Base-by-base conservation (phyloP, 2,797 vertebrate species). In the Chanos chanos region DNA sequence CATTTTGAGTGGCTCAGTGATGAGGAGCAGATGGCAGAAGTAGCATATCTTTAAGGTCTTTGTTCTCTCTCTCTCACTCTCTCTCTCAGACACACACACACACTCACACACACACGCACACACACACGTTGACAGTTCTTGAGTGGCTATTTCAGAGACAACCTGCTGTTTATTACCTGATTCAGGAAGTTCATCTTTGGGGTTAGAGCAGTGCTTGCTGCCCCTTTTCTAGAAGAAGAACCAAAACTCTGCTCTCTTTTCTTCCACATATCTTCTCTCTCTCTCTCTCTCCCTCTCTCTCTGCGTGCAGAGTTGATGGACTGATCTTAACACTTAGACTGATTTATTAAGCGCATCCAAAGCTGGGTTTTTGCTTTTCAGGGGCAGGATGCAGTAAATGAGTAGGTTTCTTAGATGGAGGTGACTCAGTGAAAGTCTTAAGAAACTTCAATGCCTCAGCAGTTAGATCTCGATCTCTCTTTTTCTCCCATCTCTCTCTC, bases 241-340 rank as follows among this genome's bases (percentile, higher is more conserved):
- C n/a, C n/a, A 7, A 49, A n/a, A 4, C n/a, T 16, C 48, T 33
- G 25, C 15, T 33, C 48, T 50, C 27, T 25, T 6, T 5, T 6
- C 5, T 6, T 25, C 6, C 68, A 36, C 55, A 67, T 65, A 74
- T 73, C 45, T 64, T 58, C 7, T 10, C 27, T 41, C 2, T 6
- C n/a, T 27, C 22, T n/a, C 36, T 16, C 24, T 36, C 30, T 21
- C 19, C 40, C 31, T 21, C 9, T 40, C 34, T 30, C 37, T 16
- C n/a, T 34, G 8, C 1, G 6, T 51, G 31, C 61, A 73, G n/a
- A n/a, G n/a, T n/a, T n/a, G n/a, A n/a, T 34, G n/a, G 4, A 13
- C 15, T 7, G 39, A 16, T 18, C 16, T 4, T 25, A 27, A 8
- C 7, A 5, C 27, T 28, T 28, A 6, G 28, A 28, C 28, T 2